Base-by-base conservation (phyloP, 2,797 vertebrate species). In the Leontopithecus rosalia region DNA sequence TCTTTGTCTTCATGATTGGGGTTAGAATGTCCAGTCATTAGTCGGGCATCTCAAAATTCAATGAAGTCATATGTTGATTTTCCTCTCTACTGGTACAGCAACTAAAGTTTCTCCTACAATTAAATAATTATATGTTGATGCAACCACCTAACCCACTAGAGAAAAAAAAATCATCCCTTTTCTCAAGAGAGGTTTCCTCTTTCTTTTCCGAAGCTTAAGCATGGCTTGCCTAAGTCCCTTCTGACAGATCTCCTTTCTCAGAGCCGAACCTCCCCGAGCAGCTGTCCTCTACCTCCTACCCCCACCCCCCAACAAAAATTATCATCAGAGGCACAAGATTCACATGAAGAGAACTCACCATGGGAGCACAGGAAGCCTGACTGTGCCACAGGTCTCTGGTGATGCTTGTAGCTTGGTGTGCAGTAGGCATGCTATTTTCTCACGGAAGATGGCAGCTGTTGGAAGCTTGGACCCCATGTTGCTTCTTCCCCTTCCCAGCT, bases 171-270 rank as follows among this genome's bases (percentile, higher is more conserved):
- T 10, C 43, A 94, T 7, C 5, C n/a, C 15, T 55, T 90, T 85
- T 85, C 97, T 85, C 84, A 19, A 77, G 83, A 91, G 97, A 95
- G 95, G 95, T 87, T 79, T 97, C 88, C 3, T 95, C 30, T 97
- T 4, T 95, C 41, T 97, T 97, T 93, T 92, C 48, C 2, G 30
- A 89, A 91, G 33, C 72, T 90, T 26, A 83, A 17, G 67, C 4
- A 77, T 8, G 80, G 61, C 20, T 36, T 19, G 77, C 30, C 26
- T 70, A n/a, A 48, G 26, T 92, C 91, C 81, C 92, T 86, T 64
- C 22, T 28, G 92, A 77, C 46, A 61, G 41, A 89, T 94, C 86
- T 81, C 80, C 86, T 91, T 92, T 91, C 95, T 87, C 33, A 46
- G 92, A 81, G 57, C 91, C 64, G 72, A 75, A 64, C 1, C 26